phyloP scores from a whole-genome alignment of 2,888 invertebrate species.

The Neoscelio sp. region DNA sequence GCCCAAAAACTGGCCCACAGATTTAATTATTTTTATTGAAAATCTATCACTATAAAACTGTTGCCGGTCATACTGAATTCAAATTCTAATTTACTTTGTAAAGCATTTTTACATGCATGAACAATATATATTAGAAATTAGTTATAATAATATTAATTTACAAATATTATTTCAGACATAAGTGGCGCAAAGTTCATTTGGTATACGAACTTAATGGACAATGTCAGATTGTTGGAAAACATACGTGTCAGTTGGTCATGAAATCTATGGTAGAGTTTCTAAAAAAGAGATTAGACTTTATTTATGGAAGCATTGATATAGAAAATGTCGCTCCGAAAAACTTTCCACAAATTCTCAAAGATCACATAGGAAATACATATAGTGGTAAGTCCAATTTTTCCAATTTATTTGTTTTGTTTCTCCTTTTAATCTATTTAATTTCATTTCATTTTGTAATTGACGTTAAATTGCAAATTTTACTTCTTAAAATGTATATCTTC shows the following conservation, averaged over 20 bases:
- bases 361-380: slow-evolving; percentile 84
- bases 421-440: background rate
- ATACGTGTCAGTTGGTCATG: slow-evolving; percentile 91
- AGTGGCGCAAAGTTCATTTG: slow-evolving; percentile 89
- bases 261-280: slow-evolving; percentile 87
- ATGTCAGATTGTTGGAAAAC: slow-evolving; percentile 86
- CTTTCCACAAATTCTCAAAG: slow-evolving; percentile 80
- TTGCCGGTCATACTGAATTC: too few species aligned
- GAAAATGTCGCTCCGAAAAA: slow-evolving; percentile 78
- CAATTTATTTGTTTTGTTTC: slow-evolving; percentile 1
- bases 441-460: too few species aligned
- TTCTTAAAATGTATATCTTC: too few species aligned
- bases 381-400: slow-evolving; percentile 84
- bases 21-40: too few species aligned
- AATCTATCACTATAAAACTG: too few species aligned
- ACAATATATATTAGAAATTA: too few species aligned
- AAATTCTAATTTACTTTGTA: too few species aligned
- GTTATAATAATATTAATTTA: too few species aligned
- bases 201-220: slow-evolving; percentile 91
- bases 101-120: too few species aligned
- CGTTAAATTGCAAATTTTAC: too few species aligned
- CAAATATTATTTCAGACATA: slow-evolving; percentile 85
- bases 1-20: too few species aligned
- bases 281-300: slow-evolving; percentile 82
- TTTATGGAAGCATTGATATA: slow-evolving; percentile 86